These are phyloP conservation scores for Silurus lanzhouensis DNA, from an alignment of 2,797 vertebrate genomes.

Conservation along the genomic window DNA sequence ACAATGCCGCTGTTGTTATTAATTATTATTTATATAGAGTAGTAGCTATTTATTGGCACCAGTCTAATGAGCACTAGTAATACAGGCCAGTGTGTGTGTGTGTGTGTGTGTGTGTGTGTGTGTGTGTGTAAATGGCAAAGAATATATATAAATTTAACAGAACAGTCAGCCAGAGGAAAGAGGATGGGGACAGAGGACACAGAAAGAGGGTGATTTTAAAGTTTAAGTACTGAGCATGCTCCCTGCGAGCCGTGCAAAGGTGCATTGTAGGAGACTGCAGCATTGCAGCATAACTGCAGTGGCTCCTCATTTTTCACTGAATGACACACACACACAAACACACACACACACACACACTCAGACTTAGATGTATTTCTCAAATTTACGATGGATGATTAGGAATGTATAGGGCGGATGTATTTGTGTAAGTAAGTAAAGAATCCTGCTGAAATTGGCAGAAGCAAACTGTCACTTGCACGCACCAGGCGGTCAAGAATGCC, in stretches of 20 bases:
- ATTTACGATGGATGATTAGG: conserved; percentile 15
- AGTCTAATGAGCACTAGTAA: neutral
- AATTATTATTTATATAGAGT: neutral
- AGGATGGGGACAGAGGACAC: conserved; percentile 42
- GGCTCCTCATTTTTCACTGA: conserved; percentile 40
- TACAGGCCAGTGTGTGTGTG: neutral
- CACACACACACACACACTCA: neutral
- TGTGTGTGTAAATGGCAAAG: neutral
- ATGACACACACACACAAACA: neutral
- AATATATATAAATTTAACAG: neutral
- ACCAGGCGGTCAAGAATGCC: conserved; percentile 29
- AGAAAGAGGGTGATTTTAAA: conserved; percentile 32
- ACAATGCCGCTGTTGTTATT: too few relatives aligned
- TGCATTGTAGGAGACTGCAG: conserved; percentile 56
- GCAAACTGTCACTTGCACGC: conserved; percentile 16
- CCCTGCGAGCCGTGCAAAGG: conserved; percentile 39
- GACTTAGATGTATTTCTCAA: conserved; percentile 1
- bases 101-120: neutral
- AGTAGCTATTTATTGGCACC: neutral
- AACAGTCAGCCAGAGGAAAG: conserved; percentile 24
- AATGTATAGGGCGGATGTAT: conserved; percentile 18
- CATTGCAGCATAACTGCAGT: conserved; percentile 57
- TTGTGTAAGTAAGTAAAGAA: neutral
- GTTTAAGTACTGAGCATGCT: conserved; percentile 41
- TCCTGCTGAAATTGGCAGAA: neutral